Base-by-base conservation (phyloP, 2,797 vertebrate genomes). In the Adelosebastes latens region DNA sequence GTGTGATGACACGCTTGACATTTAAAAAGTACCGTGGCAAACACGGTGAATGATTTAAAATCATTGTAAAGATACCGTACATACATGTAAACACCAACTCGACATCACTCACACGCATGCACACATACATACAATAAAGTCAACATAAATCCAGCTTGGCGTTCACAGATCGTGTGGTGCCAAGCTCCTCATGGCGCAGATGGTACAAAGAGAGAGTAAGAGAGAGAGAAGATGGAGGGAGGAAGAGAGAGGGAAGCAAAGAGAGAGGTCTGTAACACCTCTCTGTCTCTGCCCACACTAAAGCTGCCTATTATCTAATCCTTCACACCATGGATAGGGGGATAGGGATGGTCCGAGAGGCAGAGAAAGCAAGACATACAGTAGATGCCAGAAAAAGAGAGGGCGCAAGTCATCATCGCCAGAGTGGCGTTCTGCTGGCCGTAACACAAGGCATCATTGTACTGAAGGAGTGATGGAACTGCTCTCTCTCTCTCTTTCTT, bases 231-330 rank as follows among this genome's bases (percentile, higher is more conserved):
- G 77, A 88, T 56, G 63, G 79, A 83, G 79, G 80, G 77, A 88
- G 82, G 63, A 67, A 76, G 76, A 24, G 72, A 79, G 77, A 72
- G 76, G 75, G 80, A 91, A 79, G 85, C 79, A 87, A 84, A 68
- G 85, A 94, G 85, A 90, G 93, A 93, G 93, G 92, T 92, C 93
- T 93, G 89, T 92, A 93, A 89, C 93, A 94, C 93, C 88, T 94
- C 93, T 93, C 84, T 87, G 69, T 93, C 91, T 91, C 92, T 90
- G 89, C 94, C 94, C 92, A 95, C 94, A 94, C 93, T 92, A 94
- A 93, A 94, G 93, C 94, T 95, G 94, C 90, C 93, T 92, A 93
- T 95, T 95, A 95, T 94, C 92, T 94, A 94, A 94, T 92, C 89
- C 87, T 93, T 90, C 86, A 65, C 89, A 83, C 88, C 92, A 88